These are phyloP conservation scores for Lumbricus terrestris DNA, from an alignment of 2,888 invertebrate genomes.

Conservation along the genomic window DNA sequence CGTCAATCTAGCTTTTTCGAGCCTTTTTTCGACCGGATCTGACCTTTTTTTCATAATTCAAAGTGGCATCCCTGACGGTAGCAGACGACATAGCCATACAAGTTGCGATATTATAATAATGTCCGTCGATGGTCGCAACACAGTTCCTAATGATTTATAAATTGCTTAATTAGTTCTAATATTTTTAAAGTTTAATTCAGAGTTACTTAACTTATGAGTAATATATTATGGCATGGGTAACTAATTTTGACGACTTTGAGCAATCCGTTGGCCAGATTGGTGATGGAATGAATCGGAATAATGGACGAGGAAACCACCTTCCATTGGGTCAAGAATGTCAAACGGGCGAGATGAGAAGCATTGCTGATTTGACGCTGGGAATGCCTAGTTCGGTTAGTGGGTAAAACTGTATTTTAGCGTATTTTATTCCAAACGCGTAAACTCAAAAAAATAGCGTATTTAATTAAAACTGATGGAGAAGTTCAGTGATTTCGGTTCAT, in stretches of 20 bases:
- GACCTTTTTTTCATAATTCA: too few species aligned
- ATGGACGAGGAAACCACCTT: neutral
- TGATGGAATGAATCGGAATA: neutral
- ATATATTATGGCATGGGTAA: conserved; percentile 37
- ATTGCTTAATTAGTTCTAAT: conserved; percentile 3
- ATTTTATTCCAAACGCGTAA: too few species aligned
- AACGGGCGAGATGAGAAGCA: neutral
- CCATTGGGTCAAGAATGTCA: neutral
- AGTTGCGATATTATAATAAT: neutral
- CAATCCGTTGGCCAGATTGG: neutral
- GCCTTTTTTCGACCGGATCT: too few species aligned
- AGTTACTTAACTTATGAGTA: neutral
- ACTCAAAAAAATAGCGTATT: too few species aligned
- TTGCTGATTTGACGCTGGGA: conserved; percentile 3
- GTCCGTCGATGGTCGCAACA: neutral
- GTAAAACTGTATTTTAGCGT: too few species aligned
- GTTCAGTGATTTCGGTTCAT: too few species aligned
- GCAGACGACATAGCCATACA: too few species aligned
- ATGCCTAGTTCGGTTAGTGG: neutral
- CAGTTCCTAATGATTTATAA: neutral
- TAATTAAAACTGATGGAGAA: too few species aligned
- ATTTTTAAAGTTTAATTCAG: neutral
- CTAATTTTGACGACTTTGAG: conserved; percentile 42
- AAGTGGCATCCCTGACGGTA: too few species aligned
- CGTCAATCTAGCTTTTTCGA: too few species aligned